Conservation (phyloP, 2,113 vertebrate species). For the Alectura lathami region DNA sequence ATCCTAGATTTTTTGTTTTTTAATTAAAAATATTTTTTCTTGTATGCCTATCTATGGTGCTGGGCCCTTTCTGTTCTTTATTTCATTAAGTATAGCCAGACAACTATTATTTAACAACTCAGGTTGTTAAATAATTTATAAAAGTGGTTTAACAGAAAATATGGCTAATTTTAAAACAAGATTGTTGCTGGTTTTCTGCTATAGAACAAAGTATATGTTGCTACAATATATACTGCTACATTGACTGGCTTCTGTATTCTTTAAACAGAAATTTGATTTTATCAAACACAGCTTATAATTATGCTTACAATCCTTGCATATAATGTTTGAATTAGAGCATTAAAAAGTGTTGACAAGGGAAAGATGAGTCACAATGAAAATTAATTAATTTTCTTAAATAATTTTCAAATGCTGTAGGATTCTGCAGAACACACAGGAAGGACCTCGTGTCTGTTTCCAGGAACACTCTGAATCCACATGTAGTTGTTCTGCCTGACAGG, state of each 20-base stretch:
- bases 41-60: background rate
- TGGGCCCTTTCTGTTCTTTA: background rate
- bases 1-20: slow-evolving; percentile 15
- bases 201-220: background rate
- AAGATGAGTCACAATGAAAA: background rate
- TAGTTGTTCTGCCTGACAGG: background rate
- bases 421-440: background rate
- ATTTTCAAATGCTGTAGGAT: background rate
- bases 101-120: background rate
- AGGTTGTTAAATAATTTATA: background rate
- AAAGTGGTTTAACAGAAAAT: background rate
- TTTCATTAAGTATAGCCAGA: background rate
- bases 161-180: background rate
- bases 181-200: background rate
- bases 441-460: background rate
- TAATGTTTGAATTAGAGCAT: background rate
- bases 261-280: background rate
- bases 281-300: background rate
- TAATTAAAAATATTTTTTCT: slow-evolving; percentile 22
- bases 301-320: background rate
- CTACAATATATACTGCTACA: background rate
- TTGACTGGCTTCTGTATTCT: background rate
- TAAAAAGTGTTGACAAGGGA: background rate
- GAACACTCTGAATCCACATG: background rate
- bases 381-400: background rate